These are phyloP conservation scores for Muscidifurax raptorellus DNA, from an alignment of 1,140 invertebrate genomes.

Conservation along the genomic window DNA sequence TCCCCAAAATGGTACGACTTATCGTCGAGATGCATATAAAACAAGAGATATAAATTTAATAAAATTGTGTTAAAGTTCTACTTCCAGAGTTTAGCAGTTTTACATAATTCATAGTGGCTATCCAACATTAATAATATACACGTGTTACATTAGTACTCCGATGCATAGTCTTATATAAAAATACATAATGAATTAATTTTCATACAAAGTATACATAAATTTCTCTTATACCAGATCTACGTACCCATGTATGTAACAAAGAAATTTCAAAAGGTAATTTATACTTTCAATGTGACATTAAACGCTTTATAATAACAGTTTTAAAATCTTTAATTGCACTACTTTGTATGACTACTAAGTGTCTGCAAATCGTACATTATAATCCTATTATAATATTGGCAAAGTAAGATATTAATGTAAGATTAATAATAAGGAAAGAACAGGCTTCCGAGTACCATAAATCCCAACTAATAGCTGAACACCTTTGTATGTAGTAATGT, in stretches of 20 bases:
- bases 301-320: conserved; percentile 35
- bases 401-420: conserved; percentile 44
- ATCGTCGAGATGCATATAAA: conserved; percentile 22
- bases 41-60: conserved; percentile 35
- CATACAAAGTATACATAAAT: conserved; percentile 52
- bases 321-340: conserved; percentile 49
- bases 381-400: conserved; percentile 41
- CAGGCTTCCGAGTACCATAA: conserved; percentile 49
- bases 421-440: conserved; percentile 45
- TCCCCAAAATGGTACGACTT: conserved; percentile 31
- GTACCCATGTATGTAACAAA: conserved; percentile 44
- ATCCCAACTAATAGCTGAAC: conserved; percentile 52
- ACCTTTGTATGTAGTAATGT: conserved; percentile 49
- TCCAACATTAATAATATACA: conserved; percentile 51
- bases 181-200: conserved; percentile 52
- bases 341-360: conserved; percentile 39
- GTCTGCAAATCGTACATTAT: conserved; percentile 25
- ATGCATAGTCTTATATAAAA: conserved; percentile 52
- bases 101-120: conserved; percentile 35
- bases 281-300: conserved; percentile 49
- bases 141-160: conserved; percentile 49
- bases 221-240: conserved; percentile 49
- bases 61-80: conserved; percentile 35
- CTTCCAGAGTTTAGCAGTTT: conserved; percentile 30
- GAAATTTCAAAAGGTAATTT: conserved; percentile 51